These are phyloP conservation scores for Oxycera nigricornis DNA, from an alignment of 2,888 invertebrate species.

Conservation along the genomic window DNA sequence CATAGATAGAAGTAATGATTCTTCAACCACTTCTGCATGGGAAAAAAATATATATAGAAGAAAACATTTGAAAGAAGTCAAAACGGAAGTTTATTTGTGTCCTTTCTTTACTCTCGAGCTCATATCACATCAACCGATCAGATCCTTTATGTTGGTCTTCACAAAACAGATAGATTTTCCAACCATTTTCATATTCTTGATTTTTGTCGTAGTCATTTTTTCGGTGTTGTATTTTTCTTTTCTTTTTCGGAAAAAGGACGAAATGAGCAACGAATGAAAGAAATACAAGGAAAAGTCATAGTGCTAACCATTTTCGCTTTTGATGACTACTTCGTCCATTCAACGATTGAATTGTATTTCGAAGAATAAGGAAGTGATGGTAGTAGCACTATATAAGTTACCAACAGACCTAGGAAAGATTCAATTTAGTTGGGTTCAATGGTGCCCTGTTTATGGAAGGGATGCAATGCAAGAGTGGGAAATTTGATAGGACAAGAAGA, in stretches of 20 bases:
- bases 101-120: constrained; percentile 19
- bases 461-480: not conserved
- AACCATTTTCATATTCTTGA: not conserved
- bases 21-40: not conserved
- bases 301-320: constrained; percentile 11
- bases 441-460: not conserved
- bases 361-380: constrained; percentile 7
- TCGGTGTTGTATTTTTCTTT: not conserved
- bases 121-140: constrained; percentile 9
- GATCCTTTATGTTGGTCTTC: not conserved
- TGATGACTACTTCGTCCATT: constrained; percentile 24
- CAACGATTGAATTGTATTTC: constrained; percentile 8
- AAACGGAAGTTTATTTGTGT: constrained; percentile 39
- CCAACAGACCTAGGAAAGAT: constrained; percentile 5
- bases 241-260: not conserved
- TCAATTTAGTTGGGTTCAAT: constrained; percentile 20
- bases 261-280: not conserved
- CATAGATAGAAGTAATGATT: too few species aligned
- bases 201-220: not conserved
- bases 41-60: not conserved
- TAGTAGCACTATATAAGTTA: too few species aligned
- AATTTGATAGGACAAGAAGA: not conserved
- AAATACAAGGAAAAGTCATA: constrained; percentile 32
- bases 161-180: not conserved
- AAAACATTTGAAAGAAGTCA: constrained; percentile 25